Percentiles rank a stretch among this genome's conserved stretches.
phyloP scores from a whole-genome alignment of 2,888 invertebrate species.

The Spodoptera picta region DNA sequence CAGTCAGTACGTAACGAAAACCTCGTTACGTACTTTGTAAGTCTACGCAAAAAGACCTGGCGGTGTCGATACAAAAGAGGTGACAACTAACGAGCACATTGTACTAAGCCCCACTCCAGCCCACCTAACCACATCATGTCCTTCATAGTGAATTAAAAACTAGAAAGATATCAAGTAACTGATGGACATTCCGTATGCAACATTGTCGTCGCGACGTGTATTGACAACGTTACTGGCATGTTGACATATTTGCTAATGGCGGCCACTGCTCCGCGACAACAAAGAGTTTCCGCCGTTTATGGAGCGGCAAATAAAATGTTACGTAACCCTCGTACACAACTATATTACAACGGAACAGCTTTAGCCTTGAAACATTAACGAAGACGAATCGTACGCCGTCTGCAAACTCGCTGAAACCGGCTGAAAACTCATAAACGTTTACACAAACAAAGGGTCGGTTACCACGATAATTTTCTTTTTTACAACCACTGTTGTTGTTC shows the following conservation, averaged over 20 bases:
- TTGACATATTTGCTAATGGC: too few species aligned
- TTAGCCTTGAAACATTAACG: conserved; percentile 44
- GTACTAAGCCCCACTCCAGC: conserved; percentile 35
- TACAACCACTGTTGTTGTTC: conserved; percentile 46
- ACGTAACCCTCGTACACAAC: not conserved
- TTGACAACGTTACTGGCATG: too few species aligned
- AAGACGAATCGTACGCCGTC: conserved; percentile 39
- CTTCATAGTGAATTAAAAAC: conserved; percentile 41
- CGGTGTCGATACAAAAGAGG: conserved; percentile 50
- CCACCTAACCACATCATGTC: conserved; percentile 4
- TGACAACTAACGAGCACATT: conserved; percentile 61
- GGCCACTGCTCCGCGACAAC: not conserved
- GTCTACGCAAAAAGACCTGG: conserved; percentile 45
- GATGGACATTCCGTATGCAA: conserved; percentile 2
- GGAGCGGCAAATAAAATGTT: conserved; percentile 13
- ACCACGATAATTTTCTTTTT: conserved; percentile 52
- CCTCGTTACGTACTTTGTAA: conserved; percentile 33
- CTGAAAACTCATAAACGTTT: conserved; percentile 51
- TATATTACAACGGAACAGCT: conserved; percentile 18
- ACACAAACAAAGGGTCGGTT: conserved; percentile 52
- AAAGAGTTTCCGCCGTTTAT: not conserved
- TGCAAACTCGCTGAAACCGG: conserved; percentile 36
- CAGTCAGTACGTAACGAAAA: conserved; percentile 28
- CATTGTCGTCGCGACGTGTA: too few species aligned
- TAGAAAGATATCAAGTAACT: conserved; percentile 47